phyloP scores from a whole-genome alignment of 2,888 invertebrate species.

The Dryocosmus kuriphilus region DNA sequence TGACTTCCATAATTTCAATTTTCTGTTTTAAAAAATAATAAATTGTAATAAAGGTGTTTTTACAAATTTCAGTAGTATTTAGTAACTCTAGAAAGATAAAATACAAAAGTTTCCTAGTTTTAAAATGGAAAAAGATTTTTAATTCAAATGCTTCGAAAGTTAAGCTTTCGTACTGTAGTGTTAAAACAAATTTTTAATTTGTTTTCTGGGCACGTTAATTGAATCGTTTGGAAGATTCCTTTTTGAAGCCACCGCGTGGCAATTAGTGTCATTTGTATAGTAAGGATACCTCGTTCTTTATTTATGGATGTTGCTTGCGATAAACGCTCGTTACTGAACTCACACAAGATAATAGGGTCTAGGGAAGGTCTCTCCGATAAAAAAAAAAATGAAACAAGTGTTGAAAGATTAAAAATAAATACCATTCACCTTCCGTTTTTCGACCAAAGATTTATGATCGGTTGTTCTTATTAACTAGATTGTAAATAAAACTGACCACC shows the following conservation, averaged over 20 bases:
- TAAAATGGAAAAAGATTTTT: background rate
- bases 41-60: too few relatives aligned
- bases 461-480: slow-evolving; percentile 25
- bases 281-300: slow-evolving; percentile 37
- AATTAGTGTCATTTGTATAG: slow-evolving; percentile 17
- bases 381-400: slow-evolving; percentile 56
- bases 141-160: background rate
- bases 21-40: too few relatives aligned
- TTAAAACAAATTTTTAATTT: background rate
- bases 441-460: slow-evolving; percentile 2
- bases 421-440: slow-evolving; percentile 48
- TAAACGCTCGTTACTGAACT: slow-evolving; percentile 53
- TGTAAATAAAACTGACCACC: background rate
- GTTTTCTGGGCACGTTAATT: slow-evolving; percentile 2
- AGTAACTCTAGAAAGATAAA: background rate
- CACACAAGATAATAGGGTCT: slow-evolving; percentile 37
- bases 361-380: slow-evolving; percentile 59
- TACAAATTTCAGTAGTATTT: too few relatives aligned
- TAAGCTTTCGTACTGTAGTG: background rate
- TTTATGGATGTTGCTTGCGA: slow-evolving; percentile 48
- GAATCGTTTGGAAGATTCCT: slow-evolving; percentile 10
- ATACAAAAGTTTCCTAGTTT: background rate
- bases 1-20: too few relatives aligned
- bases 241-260: slow-evolving; percentile 11
- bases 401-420: slow-evolving; percentile 46